Evolutionary conservation across 2,113 vertebrate species (phyloP), one percentile per base, ranked within the genome.

Genomic region (Boleophthalmus pectinirostris): DNA sequence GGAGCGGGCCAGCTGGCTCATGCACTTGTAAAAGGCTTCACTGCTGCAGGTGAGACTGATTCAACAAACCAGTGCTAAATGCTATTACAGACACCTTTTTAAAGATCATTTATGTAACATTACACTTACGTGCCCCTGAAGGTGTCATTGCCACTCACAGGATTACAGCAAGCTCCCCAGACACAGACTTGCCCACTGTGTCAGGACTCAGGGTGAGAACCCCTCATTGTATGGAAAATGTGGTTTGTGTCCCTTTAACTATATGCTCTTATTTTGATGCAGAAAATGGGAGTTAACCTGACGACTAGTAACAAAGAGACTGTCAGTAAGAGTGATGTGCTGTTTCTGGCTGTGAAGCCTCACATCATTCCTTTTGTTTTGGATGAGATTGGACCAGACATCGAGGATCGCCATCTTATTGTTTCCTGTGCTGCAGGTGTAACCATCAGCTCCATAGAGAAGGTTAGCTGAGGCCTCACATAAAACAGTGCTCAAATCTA

Each of bases 351-450:
- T 0, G 98, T 99, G 74, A 99, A 99, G 73, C 97, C 98, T 0
- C 97, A 96, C 83, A 99, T 99, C 79, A 98, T 99, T 84, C 98
- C 98, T 18, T 99, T 99, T 25, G 96, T 99, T 78, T 92, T 99
- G 93, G 97, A 99, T 11, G 97, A 99, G 81, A 96, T 99, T 20
- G 97, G 96, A 1, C 94, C 95, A 0, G 96, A 98, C 45, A 97
- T 99, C 5, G 94, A 97, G 82, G 81, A 95, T 68, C 93, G 96
- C 1, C 97, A 99, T 86, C 96, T 98, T 25, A 95, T 99, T 14
- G 95, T 99, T 0, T 99, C 98, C 53, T 99, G 97, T 65, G 98
- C 97, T 0, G 98, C 97, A 0, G 97, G 97, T 0, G 97, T 99
- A 81, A 98, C 98, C 66, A 99, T 99, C 82, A 95, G 92, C 91